These are phyloP conservation scores for Lasiommata megera DNA, from an alignment of 2,888 invertebrate genomes.

Conservation along the genomic window DNA sequence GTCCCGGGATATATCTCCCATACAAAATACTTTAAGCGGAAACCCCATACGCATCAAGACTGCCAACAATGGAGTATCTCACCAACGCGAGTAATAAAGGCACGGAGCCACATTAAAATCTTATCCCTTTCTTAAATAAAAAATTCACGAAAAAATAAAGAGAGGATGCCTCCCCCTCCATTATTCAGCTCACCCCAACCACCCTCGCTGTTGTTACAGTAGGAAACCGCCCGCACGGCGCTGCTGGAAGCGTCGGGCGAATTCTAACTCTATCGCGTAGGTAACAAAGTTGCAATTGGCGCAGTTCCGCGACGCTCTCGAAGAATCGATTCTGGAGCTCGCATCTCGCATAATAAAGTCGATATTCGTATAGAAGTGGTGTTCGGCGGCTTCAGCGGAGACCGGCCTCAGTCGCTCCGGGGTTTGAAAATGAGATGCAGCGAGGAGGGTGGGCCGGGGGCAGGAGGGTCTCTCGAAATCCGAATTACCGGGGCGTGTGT, in stretches of 20 bases:
- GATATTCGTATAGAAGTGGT: slow-evolving; percentile 47
- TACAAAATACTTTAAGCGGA: slow-evolving; percentile 78
- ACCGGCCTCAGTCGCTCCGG: slow-evolving; percentile 61
- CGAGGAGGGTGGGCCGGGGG: slow-evolving; percentile 46
- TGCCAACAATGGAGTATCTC: slow-evolving; percentile 71
- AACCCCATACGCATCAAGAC: slow-evolving; percentile 74
- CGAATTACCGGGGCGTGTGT: slow-evolving; percentile 80
- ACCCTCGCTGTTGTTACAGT: slow-evolving; percentile 44
- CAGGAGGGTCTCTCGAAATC: slow-evolving; percentile 67
- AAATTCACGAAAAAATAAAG: slow-evolving; percentile 80
- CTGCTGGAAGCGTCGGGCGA: slow-evolving; percentile 59
- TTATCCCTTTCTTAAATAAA: slow-evolving; percentile 82
- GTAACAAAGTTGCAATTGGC: slow-evolving; percentile 67
- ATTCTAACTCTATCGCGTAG: slow-evolving; percentile 63
- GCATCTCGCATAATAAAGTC: slow-evolving; percentile 49
- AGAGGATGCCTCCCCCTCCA: slow-evolving; percentile 74
- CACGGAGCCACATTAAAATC: slow-evolving; percentile 78
- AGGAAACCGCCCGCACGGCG: slow-evolving; percentile 39
- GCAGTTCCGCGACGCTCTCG: slow-evolving; percentile 36
- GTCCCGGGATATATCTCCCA: slow-evolving; percentile 56
- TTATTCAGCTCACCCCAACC: slow-evolving; percentile 65
- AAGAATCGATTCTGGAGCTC: slow-evolving; percentile 45
- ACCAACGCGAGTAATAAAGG: slow-evolving; percentile 76
- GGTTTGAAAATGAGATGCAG: slow-evolving; percentile 81
- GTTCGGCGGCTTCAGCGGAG: slow-evolving; percentile 49